Evolutionary conservation across 2,888 invertebrate genomes (phyloP).

Genomic region (Scaptomyza cyrtandrae): DNA sequence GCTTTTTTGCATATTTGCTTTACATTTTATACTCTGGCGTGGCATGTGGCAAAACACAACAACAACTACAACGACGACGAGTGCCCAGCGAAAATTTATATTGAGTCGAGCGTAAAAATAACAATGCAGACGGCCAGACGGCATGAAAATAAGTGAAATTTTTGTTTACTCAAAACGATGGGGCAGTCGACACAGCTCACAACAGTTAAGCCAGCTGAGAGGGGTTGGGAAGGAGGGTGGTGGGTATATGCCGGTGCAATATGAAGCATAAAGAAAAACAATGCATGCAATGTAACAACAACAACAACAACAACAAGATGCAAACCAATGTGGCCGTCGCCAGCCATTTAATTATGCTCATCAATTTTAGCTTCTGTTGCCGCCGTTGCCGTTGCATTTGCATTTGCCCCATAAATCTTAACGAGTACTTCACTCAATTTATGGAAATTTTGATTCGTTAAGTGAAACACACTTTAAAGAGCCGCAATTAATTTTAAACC

Average conservation of each 20-base stretch:
- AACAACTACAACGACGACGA: conserved; percentile 16
- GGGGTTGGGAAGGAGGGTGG: too few species aligned
- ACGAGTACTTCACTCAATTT: conserved; percentile 37
- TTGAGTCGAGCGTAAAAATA: conserved; percentile 80
- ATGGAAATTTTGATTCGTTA: conserved; percentile 48
- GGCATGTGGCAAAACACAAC: conserved; percentile 66
- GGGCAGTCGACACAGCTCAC: conserved; percentile 36
- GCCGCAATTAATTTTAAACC: conserved; percentile 61
- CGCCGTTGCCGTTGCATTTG: conserved; percentile 8
- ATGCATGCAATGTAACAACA: conserved; percentile 66
- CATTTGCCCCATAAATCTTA: conserved; percentile 57
- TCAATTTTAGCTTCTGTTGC: conserved; percentile 56
- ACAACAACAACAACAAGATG: conserved; percentile 67
- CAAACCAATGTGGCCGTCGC: conserved; percentile 49
- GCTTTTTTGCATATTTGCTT: conserved; percentile 72
- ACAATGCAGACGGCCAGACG: conserved; percentile 74
- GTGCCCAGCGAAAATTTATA: conserved; percentile 66
- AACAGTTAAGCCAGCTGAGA: too few species aligned
- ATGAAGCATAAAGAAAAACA: conserved; percentile 79
- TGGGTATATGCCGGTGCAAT: conserved; percentile 36
- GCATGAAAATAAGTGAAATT: conserved; percentile 80
- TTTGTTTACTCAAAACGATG: conserved; percentile 73
- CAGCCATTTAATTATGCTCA: conserved; percentile 77
- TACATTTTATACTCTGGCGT: conserved; percentile 64
- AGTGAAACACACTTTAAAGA: conserved; percentile 74